Evolutionary conservation across 2,888 invertebrate genomes (phyloP), one percentile per base, ranked within the genome.

Genomic region (Meliscaeva auricollis): DNA sequence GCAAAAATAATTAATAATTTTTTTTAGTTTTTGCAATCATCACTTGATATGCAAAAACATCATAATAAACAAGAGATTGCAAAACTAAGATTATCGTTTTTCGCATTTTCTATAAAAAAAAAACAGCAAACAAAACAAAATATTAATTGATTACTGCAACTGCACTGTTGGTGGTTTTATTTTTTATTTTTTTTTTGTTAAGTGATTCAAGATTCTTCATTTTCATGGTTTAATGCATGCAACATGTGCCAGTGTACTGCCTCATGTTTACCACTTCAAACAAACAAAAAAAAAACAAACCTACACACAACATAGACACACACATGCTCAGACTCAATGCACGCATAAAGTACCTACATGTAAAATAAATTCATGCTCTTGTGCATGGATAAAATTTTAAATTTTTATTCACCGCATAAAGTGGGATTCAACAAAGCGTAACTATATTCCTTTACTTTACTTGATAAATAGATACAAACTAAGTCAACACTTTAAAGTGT

Each of bases 181-280:
- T 13, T 26, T n/a, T 22, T 22, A 11, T n/a, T 15, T 62, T 62
- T 30, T 44, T 38, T 38, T 6, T 38, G 7, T 9, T 3, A 66
- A 58, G 38, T 22, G 22, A 44, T 26, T 64, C 48, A 15, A 58
- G 35, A 76, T 58, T 72, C 41, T 48, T 50, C 20, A 38, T 52
- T 64, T 60, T 77, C 72, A 82, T 77, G 72, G 52, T 60, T 64
- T 38, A 72, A 78, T 78, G 73, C 73, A 83, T 78, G 68, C 78
- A 82, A 82, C 82, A 82, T 82, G 77, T 82, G 82, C 77, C 72
- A 58, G 35, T 20, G 56, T 58, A 58, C 20, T 38, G 58, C 58
- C 41, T 66, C 72, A 77, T 66, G 72, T 66, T 68, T 52, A 60
- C 77, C 77, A 77, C 79, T 70, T 69, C 13, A 20, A 22, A 62